phyloP scores from a whole-genome alignment of 2,888 invertebrate genomes.

The Lobophora halterata region DNA sequence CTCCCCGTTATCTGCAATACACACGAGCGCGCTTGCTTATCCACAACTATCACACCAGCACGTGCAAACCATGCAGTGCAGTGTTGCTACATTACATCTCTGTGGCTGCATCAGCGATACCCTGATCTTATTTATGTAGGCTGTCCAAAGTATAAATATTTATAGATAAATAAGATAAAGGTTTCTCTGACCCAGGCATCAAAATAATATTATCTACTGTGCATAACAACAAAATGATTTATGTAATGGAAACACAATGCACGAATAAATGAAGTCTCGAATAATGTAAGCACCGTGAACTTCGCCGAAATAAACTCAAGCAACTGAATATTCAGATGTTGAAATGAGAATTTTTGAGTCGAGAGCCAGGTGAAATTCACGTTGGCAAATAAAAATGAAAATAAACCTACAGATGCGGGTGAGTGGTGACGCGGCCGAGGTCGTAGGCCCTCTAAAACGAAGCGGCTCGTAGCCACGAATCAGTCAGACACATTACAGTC shows the following conservation, averaged over 20 bases:
- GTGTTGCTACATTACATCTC: slow-evolving; percentile 9
- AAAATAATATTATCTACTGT: slow-evolving; percentile 11
- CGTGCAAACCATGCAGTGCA: slow-evolving; percentile 23
- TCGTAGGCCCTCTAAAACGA: slow-evolving; percentile 62
- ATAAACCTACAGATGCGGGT: slow-evolving; percentile 73
- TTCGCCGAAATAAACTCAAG: slow-evolving; percentile 18
- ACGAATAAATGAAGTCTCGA: slow-evolving; percentile 30
- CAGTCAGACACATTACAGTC: slow-evolving; percentile 60
- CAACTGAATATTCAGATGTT: slow-evolving; percentile 15
- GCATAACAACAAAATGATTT: slow-evolving; percentile 25
- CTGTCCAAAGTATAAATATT: no score
- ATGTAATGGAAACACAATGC: slow-evolving; percentile 30
- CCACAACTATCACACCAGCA: slow-evolving; percentile 18
- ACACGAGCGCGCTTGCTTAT: slow-evolving; percentile 29
- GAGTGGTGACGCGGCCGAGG: slow-evolving; percentile 73
- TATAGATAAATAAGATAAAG: no score
- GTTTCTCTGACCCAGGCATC: no score
- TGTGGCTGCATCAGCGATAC: no score
- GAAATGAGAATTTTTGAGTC: slow-evolving; percentile 11
- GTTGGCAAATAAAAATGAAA: slow-evolving; percentile 51
- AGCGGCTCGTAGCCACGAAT: slow-evolving; percentile 57
- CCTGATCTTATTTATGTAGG: no score
- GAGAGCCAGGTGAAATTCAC: slow-evolving; percentile 32
- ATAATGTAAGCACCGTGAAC: slow-evolving; percentile 29
- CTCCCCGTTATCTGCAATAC: slow-evolving; percentile 44